Conservation (phyloP, 1,140 invertebrate genomes). For the Harlomillsia oculata region DNA sequence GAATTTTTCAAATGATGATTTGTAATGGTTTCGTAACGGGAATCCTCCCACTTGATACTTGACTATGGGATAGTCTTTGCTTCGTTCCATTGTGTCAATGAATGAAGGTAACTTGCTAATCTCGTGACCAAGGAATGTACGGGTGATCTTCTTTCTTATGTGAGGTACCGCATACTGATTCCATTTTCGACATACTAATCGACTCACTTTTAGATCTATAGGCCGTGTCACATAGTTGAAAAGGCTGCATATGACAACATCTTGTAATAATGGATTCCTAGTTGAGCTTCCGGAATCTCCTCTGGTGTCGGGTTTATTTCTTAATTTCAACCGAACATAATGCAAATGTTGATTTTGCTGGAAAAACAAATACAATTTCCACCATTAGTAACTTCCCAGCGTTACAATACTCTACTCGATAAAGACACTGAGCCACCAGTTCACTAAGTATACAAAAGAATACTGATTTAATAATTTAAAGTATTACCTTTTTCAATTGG, state of each 20-base stretch:
- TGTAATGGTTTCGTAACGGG: slow-evolving; percentile 1
- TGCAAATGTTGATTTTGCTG: slow-evolving; percentile 5
- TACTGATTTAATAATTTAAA: too few relatives aligned
- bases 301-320: background rate
- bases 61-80: slow-evolving; percentile 1
- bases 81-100: slow-evolving; percentile 2
- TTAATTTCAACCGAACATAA: slow-evolving; percentile 5
- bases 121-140: background rate
- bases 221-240: background rate
- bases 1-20: slow-evolving; percentile 1
- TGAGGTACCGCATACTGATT: background rate
- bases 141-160: background rate
- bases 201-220: background rate
- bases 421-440: background rate
- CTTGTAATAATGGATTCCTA: slow-evolving; percentile 3
- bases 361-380: background rate
- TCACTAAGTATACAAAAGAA: background rate
- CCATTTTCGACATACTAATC: slow-evolving; percentile 6
- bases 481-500: background rate
- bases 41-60: slow-evolving; percentile 1
- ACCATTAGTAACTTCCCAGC: too few relatives aligned
- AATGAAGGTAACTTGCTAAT: background rate
- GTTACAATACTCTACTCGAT: too few relatives aligned
- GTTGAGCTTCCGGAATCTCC: background rate
- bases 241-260: slow-evolving; percentile 2